phyloP scores from a whole-genome alignment of 2,797 vertebrate species.

The Orientallactaga sibirica region DNA sequence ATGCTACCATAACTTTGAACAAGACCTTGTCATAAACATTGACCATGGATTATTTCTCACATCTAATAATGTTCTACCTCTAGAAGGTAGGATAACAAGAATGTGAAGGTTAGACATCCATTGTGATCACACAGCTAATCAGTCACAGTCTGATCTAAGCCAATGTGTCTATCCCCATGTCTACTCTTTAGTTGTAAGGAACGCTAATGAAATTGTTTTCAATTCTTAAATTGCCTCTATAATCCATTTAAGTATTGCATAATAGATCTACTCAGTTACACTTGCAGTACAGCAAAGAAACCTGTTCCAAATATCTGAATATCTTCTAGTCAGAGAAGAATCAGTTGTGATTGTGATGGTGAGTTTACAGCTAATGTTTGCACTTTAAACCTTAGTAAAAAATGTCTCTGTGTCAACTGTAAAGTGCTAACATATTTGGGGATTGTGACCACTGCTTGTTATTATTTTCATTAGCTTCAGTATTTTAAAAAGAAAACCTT shows the following conservation, averaged over 20 bases:
- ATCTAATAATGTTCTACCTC: not conserved
- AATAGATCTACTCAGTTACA: not conserved
- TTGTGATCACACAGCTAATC: not conserved
- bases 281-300: not conserved
- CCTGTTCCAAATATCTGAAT: not conserved
- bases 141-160: constrained; percentile 28
- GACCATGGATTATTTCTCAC: not conserved
- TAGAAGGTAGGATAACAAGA: not conserved
- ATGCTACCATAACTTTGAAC: not conserved
- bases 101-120: not conserved
- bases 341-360: not conserved
- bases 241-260: not conserved
- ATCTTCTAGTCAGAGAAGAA: not conserved
- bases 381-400: not conserved
- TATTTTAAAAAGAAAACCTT: constrained; percentile 24
- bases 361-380: constrained; percentile 5
- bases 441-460: not conserved
- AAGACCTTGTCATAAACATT: not conserved
- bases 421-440: not conserved
- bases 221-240: not conserved
- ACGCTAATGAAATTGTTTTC: not conserved
- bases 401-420: not conserved
- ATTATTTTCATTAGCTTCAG: not conserved
- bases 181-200: not conserved
- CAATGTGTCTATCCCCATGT: not conserved